Base-by-base conservation (phyloP, 2,113 vertebrate species). In the Silurus asotus region DNA sequence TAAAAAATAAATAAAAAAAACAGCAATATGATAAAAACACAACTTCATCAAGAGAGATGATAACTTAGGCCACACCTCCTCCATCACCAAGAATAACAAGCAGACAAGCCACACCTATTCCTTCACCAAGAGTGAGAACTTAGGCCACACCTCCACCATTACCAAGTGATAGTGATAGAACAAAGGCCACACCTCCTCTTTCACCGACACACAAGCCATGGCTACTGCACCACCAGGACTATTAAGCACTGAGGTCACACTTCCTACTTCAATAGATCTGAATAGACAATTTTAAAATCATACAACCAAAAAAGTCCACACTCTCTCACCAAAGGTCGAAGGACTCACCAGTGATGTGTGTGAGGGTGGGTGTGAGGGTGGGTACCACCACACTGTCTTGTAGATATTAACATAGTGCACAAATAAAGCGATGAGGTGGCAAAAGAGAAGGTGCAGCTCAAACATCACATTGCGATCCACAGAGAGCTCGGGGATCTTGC, bases 331-430 rank as follows among this genome's bases (percentile, higher is more conserved):
- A 11, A 25, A 45, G 5, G 59, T 23, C 0, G 17, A 81, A n/a
- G 14, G 20, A 89, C 98, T 95, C 92, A 99, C 98, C 96, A 99
- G 90, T 0, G 98, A 98, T 0, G 98, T 98, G 92, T 98, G 97
- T 0, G 98, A 99, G 3, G 98, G 98, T 0, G 98, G 98, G 53
- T 97, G 97, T 6, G 97, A 96, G 0, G 97, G 96, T 0, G 98
- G 98, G 86, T 99, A 99, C 98, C 98, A 99, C 98, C 98, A 99
- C 89, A 99, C 98, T 0, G 97, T 99, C 93, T 98, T 99, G 95
- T 99, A 99, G 95, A 99, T 99, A 94, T 99, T 99, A 94, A 99
- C 96, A 87, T 99, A 99, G 94, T 99, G 97, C 76, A 99, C 97
- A 11, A 99, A 99, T 48, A 99, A 96, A 49, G 97, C 98, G 58